Conservation (phyloP, 1,140 invertebrate genomes). For the Diprion similis region DNA sequence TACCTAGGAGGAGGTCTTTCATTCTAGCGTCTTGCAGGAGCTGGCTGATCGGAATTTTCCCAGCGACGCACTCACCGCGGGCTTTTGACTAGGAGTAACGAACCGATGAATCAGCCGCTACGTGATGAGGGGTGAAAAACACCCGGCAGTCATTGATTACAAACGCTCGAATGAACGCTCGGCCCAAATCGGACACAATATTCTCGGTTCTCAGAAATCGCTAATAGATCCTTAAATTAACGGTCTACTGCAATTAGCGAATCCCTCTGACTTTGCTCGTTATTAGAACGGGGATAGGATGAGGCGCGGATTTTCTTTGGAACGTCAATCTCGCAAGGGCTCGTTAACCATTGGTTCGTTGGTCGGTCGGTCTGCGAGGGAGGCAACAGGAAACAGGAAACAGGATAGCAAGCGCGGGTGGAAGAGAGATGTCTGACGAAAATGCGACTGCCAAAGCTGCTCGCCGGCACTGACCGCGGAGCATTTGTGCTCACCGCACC, state of each 20-base stretch:
- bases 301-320: background rate
- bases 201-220: background rate
- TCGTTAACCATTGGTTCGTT: background rate
- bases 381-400: constrained; percentile 1
- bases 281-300: background rate
- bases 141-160: background rate
- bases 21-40: background rate
- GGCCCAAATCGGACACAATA: background rate
- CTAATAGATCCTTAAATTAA: background rate
- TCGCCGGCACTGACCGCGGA: background rate
- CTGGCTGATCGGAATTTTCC: background rate
- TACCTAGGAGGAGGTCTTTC: background rate
- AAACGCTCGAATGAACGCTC: background rate
- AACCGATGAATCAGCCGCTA: background rate
- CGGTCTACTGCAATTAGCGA: background rate
- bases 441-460: background rate
- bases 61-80: background rate
- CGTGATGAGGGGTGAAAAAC: background rate
- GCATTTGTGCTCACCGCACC: background rate
- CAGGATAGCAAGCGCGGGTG: no score
- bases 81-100: background rate
- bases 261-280: background rate
- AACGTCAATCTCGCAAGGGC: background rate
- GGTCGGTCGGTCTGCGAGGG: background rate
- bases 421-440: background rate